Evolutionary conservation across 2,797 vertebrate genomes (phyloP), one percentile per base, ranked within the genome.

Genomic region (Pygocentrus nattereri): DNA sequence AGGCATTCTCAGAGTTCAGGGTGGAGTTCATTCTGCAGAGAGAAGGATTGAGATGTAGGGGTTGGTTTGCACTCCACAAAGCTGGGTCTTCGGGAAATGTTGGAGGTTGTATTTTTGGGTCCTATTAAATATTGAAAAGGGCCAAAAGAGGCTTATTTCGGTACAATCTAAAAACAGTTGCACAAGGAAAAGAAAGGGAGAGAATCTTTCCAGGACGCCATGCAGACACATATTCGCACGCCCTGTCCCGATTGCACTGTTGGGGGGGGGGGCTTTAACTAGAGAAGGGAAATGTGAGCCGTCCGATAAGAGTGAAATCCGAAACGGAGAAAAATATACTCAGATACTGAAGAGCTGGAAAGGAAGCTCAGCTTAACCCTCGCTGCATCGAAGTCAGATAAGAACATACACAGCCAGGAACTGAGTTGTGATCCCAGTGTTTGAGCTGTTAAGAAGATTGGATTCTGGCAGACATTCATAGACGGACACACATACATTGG

Each of bases 241-340:
- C 21, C 23, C n/a, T n/a, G 16, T 58, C 25, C 38, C 13, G 18
- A 67, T 31, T 27, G 62, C 77, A 11, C 23, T 76, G 23, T 13
- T 27, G 18, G 27, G 7, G 21, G 21, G 18, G 30, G 13, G 31
- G 21, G 50, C 21, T 79, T 79, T 78, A 68, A 82, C 38, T 59
- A 87, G 62, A 79, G 82, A 64, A 54, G 30, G 30, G 83, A 67
- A 82, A 92, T 87, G 87, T 88, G 91, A 93, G 85, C 79, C 76
- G 41, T 77, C 83, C 82, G 91, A 94, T 92, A 91, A 90, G 88
- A 85, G 80, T 90, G 93, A 93, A 93, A 95, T 91, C 86, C 83
- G 84, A 92, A 89, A 85, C 90, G 88, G 82, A 84, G 82, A 80
- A 65, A 85, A 90, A 85, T 82, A 89, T 80, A 11, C 50, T 44